Evolutionary conservation across 2,797 vertebrate genomes (phyloP).

Genomic region (Danio tinwini): DNA sequence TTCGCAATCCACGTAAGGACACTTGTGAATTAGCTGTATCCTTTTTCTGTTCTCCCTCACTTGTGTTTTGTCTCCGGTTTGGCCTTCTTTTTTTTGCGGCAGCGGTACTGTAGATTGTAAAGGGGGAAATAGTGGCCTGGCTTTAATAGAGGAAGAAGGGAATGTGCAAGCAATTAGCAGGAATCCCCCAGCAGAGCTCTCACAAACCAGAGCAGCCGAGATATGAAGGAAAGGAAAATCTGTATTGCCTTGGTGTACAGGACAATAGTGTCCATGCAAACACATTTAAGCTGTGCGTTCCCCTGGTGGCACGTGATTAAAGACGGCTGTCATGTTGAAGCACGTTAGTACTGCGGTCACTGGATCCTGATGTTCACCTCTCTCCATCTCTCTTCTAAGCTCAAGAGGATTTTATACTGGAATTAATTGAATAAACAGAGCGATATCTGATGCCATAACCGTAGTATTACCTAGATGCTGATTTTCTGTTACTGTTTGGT

Average conservation of each 20-base stretch:
- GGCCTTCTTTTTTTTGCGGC: slow-evolving; percentile 34
- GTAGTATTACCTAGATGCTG: slow-evolving; percentile 36
- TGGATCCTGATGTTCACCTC: slow-evolving; percentile 38
- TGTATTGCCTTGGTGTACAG: slow-evolving; percentile 55
- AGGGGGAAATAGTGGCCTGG: slow-evolving; percentile 60
- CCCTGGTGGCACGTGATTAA: slow-evolving; percentile 55
- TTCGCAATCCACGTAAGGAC: slow-evolving; percentile 18
- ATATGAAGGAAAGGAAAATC: slow-evolving; percentile 50
- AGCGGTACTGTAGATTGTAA: slow-evolving; percentile 56
- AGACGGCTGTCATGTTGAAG: slow-evolving; percentile 57
- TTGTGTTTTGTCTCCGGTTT: slow-evolving; percentile 18
- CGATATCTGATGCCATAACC: slow-evolving; percentile 23
- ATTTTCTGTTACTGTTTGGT: slow-evolving; percentile 17
- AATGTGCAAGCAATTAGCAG: slow-evolving; percentile 66
- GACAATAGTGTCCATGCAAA: slow-evolving; percentile 53
- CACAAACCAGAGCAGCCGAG: slow-evolving; percentile 58
- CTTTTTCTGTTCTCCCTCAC: slow-evolving; percentile 14
- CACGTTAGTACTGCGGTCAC: slow-evolving; percentile 48
- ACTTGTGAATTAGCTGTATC: slow-evolving; percentile 22
- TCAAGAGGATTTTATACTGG: slow-evolving; percentile 30
- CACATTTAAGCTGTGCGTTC: slow-evolving; percentile 32
- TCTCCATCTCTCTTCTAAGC: slow-evolving; percentile 14
- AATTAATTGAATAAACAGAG: slow-evolving; percentile 26
- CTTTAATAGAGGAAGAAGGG: slow-evolving; percentile 70
- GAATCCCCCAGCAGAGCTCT: slow-evolving; percentile 65